These are phyloP conservation scores for Pseudochromis fuscus DNA, from an alignment of 2,797 vertebrate genomes.

Conservation along the genomic window DNA sequence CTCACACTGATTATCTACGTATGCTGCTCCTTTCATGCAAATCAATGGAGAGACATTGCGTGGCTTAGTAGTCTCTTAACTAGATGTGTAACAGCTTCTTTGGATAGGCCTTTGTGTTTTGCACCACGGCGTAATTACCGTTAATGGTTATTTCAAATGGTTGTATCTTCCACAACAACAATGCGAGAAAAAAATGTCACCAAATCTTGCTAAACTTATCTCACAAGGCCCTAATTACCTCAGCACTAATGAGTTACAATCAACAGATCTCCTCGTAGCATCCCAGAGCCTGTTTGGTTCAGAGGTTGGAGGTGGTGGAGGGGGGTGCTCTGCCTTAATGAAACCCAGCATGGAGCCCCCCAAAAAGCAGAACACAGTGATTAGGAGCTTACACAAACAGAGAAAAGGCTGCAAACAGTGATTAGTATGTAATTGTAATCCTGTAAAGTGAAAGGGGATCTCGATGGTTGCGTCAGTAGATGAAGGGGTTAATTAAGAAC, in stretches of 20 bases:
- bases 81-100: slow-evolving; percentile 34
- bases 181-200: slow-evolving; percentile 56
- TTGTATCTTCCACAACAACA: slow-evolving; percentile 50
- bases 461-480: slow-evolving; percentile 23
- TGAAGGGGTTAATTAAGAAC: slow-evolving; percentile 67
- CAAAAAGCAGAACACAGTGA: slow-evolving; percentile 77
- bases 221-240: slow-evolving; percentile 74
- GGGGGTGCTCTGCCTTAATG: slow-evolving; percentile 75
- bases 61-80: slow-evolving; percentile 22
- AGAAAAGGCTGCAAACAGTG: slow-evolving; percentile 75
- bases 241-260: slow-evolving; percentile 75
- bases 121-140: slow-evolving; percentile 55
- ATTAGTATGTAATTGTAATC: slow-evolving; percentile 79
- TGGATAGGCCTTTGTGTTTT: slow-evolving; percentile 53
- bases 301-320: slow-evolving; percentile 66
- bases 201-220: slow-evolving; percentile 67
- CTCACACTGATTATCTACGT: slow-evolving; percentile 8
- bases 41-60: slow-evolving; percentile 22
- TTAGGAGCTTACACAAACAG: slow-evolving; percentile 78
- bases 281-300: slow-evolving; percentile 62
- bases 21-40: slow-evolving; percentile 16
- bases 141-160: slow-evolving; percentile 67
- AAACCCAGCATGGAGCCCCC: slow-evolving; percentile 74
- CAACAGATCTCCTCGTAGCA: slow-evolving; percentile 73
- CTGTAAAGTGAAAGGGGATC: slow-evolving; percentile 56